Percentiles rank a stretch among this genome's conserved stretches.
phyloP scores from a whole-genome alignment of 2,797 vertebrate species.

The Glyptemys insculpta region DNA sequence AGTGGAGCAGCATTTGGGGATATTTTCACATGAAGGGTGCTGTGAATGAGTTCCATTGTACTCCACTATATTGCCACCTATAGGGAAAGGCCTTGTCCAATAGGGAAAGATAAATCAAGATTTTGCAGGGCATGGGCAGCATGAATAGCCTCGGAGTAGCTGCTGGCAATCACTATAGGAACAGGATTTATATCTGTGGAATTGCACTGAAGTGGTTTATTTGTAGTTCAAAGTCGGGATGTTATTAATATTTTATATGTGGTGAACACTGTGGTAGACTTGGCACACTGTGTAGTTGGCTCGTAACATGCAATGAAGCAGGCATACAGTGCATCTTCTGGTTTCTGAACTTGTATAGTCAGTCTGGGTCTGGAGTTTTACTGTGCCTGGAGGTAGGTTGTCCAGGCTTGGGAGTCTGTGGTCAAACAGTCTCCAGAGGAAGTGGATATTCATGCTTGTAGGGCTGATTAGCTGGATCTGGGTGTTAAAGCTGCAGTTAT shows the following conservation, averaged over 20 bases:
- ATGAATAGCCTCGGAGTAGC: slow-evolving; percentile 10
- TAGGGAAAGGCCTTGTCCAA: neutral
- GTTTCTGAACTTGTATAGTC: neutral
- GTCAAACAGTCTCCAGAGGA: neutral
- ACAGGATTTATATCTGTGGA: slow-evolving; percentile 39
- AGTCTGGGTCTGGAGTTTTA: neutral
- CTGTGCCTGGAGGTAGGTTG: slow-evolving; percentile 37
- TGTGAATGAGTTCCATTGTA: neutral
- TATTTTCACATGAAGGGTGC: slow-evolving; percentile 8
- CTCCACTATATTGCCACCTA: neutral
- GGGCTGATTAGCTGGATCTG: rapidly evolving
- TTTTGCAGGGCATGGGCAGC: neutral
- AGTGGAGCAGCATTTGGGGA: slow-evolving; percentile 27
- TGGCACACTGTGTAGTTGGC: slow-evolving; percentile 24
- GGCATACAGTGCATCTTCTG: slow-evolving; percentile 14
- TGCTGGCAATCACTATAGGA: neutral
- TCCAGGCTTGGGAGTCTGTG: slow-evolving; percentile 8
- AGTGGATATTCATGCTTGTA: neutral
- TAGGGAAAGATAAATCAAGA: neutral
- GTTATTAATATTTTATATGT: slow-evolving; percentile 13
- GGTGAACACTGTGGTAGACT: slow-evolving; percentile 11
- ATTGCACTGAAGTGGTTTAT: slow-evolving; percentile 37
- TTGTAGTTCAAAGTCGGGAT: slow-evolving; percentile 36
- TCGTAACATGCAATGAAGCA: neutral
- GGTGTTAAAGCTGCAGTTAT: slow-evolving; percentile 2